phyloP scores from a whole-genome alignment of 30 jellyfish, hydroid and myxozoan genomes.

The Phacellophora camtschatica region DNA sequence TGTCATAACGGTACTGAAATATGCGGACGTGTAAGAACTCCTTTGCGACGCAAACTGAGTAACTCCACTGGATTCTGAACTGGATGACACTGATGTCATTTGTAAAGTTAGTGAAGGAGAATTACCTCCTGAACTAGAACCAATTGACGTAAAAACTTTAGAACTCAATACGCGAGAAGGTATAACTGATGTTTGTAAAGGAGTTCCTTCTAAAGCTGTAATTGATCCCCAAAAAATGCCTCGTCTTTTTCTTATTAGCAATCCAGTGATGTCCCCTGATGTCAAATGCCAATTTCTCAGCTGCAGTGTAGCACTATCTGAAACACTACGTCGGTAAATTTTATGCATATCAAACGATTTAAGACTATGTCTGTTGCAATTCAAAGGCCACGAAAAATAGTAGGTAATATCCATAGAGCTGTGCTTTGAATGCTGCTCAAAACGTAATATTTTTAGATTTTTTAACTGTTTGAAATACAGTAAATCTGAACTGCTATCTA shows the following conservation, averaged over 20 bases:
- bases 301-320: background rate
- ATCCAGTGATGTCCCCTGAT: conserved; percentile 41
- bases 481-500: background rate
- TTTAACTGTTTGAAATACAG: conserved; percentile 44
- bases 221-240: conserved; percentile 85
- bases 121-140: background rate
- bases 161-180: conserved; percentile 42
- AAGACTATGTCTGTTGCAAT: conserved; percentile 19
- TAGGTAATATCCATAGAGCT: background rate
- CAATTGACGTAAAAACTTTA: conserved; percentile 18
- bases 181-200: conserved; percentile 49
- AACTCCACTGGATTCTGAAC: too few relatives aligned
- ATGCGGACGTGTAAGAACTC: too few relatives aligned
- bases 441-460: conserved; percentile 16
- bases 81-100: too few relatives aligned
- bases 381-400: conserved; percentile 81
- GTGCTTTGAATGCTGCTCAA: background rate
- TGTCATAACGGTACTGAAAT: too few relatives aligned
- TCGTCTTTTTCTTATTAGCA: conserved; percentile 44
- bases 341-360: conserved; percentile 13
- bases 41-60: too few relatives aligned
- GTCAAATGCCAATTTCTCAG: conserved; percentile 62
- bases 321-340: conserved; percentile 58
- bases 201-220: conserved; percentile 91
- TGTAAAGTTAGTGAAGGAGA: too few relatives aligned